Percentiles rank a stretch among this genome's conserved stretches.
Conservation (phyloP, 2,797 vertebrate genomes). For the Onychomys torridus region DNA sequence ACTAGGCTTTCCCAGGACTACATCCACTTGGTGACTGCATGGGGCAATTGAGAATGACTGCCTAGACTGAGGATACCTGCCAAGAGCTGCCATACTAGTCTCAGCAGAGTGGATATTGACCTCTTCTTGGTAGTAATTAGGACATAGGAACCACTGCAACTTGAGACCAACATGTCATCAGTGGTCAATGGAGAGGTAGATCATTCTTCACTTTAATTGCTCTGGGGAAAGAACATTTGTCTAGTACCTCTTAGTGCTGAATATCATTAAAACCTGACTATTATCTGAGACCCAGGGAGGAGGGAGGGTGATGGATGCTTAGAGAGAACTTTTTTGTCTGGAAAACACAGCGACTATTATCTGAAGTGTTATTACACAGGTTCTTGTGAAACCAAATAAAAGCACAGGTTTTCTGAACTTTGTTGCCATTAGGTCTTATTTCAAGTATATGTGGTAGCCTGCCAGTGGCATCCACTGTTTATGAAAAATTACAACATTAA, state of each 20-base stretch:
- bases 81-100: slow-evolving; percentile 16
- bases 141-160: slow-evolving; percentile 44
- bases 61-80: not conserved
- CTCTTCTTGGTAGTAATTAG: slow-evolving; percentile 67
- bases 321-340: not conserved
- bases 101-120: slow-evolving; percentile 55
- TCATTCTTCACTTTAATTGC: slow-evolving; percentile 57
- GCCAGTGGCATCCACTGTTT: not conserved
- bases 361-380: not conserved
- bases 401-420: not conserved
- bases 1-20: no score
- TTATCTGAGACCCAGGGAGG: not conserved
- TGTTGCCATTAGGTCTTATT: not conserved
- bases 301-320: not conserved
- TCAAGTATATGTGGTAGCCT: slow-evolving; percentile 34
- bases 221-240: slow-evolving; percentile 48
- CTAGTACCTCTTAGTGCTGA: slow-evolving; percentile 1
- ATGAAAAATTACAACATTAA: not conserved
- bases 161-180: not conserved
- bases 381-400: not conserved
- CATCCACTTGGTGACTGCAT: not conserved
- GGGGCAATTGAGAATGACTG: not conserved
- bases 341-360: slow-evolving; percentile 13
- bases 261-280: slow-evolving; percentile 14
- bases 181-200: slow-evolving; percentile 25